Conservation (phyloP, 2,888 invertebrate species). For the Palloptera scutellata region DNA sequence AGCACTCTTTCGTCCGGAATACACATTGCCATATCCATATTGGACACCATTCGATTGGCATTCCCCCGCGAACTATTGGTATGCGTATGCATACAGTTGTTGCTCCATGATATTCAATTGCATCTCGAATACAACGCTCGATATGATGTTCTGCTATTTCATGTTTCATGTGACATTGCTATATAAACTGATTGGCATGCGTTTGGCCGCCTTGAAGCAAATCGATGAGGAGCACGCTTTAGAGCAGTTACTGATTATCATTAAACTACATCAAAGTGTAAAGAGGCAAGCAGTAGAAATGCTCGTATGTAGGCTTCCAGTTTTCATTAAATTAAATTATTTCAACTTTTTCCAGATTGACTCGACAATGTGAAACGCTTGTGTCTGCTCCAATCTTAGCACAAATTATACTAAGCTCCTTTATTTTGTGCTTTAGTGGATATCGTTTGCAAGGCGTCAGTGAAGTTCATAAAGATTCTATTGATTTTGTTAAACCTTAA, state of each 20-base stretch:
- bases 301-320: too few relatives aligned
- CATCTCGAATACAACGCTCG: slow-evolving; percentile 47
- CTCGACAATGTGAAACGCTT: slow-evolving; percentile 41
- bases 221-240: slow-evolving; percentile 7
- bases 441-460: slow-evolving; percentile 48
- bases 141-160: slow-evolving; percentile 51
- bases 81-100: slow-evolving; percentile 48
- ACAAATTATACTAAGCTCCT: slow-evolving; percentile 52
- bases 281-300: slow-evolving; percentile 15
- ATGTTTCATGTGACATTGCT: slow-evolving; percentile 49
- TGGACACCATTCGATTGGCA: slow-evolving; percentile 56
- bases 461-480: background rate
- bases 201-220: slow-evolving; percentile 38
- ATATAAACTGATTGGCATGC: slow-evolving; percentile 46
- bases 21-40: slow-evolving; percentile 48
- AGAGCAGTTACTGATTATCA: slow-evolving; percentile 13
- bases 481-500: slow-evolving; percentile 49
- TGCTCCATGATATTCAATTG: slow-evolving; percentile 46
- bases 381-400: slow-evolving; percentile 48
- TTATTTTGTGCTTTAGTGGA: slow-evolving; percentile 54
- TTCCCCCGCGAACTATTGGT: slow-evolving; percentile 37
- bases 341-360: slow-evolving; percentile 45
- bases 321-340: too few relatives aligned
- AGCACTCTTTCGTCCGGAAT: slow-evolving; percentile 27
- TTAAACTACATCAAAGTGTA: slow-evolving; percentile 30